Evolutionary conservation across 2,797 vertebrate species (phyloP), one percentile per base, ranked within the genome.

Genomic region (Anabacerthia variegaticeps): DNA sequence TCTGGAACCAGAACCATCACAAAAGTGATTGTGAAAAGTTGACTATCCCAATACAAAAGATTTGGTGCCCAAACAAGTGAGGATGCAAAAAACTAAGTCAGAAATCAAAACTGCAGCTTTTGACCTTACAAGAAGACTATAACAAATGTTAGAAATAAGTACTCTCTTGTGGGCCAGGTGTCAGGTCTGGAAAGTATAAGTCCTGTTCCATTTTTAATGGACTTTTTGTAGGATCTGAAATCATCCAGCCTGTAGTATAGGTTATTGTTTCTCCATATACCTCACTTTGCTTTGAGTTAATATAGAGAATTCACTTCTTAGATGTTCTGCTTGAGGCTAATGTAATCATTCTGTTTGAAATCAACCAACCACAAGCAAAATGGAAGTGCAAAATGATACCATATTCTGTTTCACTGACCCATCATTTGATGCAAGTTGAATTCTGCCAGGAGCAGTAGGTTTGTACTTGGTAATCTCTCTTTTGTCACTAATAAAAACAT

Each of bases 391-490:
- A 41, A 93, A 90, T 61, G 44, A 43, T 79, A 79, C 44, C 23
- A 20, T 81, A 22, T 58, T 90, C 63, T 79, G 17, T 86, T 73
- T 91, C 86, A 76, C 63, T 5, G 0, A 22, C 49, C 69, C 1
- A 1, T 88, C 75, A 79, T 84, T 80, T 74, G 89, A 84, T 86
- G 59, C 55, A 62, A 69, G 75, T 20, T 93, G 59, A 72, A 75
- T 89, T 91, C 81, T 95, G 82, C 78, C 79, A 75, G 92, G 17
- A 94, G 62, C 91, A 88, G 74, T 55, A 80, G 71, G 54, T 79
- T 94, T 93, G 30, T 82, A 49, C 36, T 63, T 65, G 48, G 27
- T 85, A 82, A 83, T 94, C 67, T 86, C 79, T 67, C 28, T 75
- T 93, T 87, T 90, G 63, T 68, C 83, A 85, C 83, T 67, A 85